These are phyloP conservation scores for Lanistes nyassanus DNA, from an alignment of 1,140 invertebrate genomes.

Conservation along the genomic window DNA sequence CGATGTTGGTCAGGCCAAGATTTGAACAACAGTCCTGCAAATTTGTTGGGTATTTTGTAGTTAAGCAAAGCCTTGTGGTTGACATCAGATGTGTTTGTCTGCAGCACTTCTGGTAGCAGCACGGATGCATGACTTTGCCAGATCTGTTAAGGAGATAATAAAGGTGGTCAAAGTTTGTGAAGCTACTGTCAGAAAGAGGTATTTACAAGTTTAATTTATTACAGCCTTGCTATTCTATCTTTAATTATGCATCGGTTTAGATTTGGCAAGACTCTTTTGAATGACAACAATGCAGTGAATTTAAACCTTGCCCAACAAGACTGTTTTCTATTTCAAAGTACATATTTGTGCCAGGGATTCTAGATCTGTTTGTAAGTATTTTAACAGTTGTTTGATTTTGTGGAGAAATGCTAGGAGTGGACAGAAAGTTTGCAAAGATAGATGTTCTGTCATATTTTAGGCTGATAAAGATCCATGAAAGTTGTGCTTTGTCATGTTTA, in stretches of 20 bases:
- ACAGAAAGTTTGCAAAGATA: no score
- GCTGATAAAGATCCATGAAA: not conserved
- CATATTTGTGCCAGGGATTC: no score
- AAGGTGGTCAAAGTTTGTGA: conserved; percentile 97
- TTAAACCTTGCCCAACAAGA: no score
- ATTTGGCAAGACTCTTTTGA: not conserved
- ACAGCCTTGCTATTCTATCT: not conserved
- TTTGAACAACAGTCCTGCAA: not conserved
- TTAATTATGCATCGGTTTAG: not conserved
- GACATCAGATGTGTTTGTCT: conserved; percentile 54
- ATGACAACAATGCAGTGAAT: not conserved
- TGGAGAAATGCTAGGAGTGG: no score
- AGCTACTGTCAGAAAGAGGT: conserved; percentile 90
- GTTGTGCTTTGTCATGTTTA: not conserved
- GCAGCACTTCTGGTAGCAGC: conserved; percentile 92
- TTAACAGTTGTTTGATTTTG: no score
- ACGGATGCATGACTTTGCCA: conserved; percentile 89
- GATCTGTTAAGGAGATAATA: conserved; percentile 89
- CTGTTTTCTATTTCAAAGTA: no score
- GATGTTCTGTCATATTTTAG: no score
- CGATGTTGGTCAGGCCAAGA: not conserved
- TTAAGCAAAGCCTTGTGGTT: not conserved
- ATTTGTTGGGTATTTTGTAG: not conserved
- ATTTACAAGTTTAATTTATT: conserved; percentile 26
- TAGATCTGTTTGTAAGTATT: no score